Conservation (phyloP, 2,113 vertebrate genomes). For the Nesoenas mayeri region DNA sequence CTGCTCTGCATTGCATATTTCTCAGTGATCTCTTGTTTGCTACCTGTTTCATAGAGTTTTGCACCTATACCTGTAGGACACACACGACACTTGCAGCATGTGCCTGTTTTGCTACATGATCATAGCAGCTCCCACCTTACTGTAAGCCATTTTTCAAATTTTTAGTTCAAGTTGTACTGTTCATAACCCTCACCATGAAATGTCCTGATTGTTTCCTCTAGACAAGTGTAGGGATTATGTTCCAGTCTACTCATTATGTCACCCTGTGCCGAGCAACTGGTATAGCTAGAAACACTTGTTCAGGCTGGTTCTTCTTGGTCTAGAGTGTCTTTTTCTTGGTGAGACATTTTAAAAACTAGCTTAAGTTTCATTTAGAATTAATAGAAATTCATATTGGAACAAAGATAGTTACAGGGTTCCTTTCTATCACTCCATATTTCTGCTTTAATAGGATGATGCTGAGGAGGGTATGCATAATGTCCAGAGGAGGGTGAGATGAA, state of each 20-base stretch:
- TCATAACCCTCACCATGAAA: background rate
- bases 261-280: background rate
- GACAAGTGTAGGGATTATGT: accelerated
- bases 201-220: accelerated
- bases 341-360: background rate
- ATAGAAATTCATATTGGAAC: background rate
- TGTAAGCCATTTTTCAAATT: background rate
- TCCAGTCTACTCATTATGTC: background rate
- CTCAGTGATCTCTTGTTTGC: background rate
- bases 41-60: background rate
- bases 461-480: background rate
- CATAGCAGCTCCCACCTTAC: background rate
- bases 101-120: background rate
- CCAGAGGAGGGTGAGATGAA: background rate
- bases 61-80: background rate
- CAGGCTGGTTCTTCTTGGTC: background rate
- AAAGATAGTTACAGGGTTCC: background rate
- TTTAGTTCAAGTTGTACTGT: background rate
- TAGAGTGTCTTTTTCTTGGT: background rate
- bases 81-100: background rate
- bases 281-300: background rate
- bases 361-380: background rate
- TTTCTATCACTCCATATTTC: background rate
- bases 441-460: background rate
- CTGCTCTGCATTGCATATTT: background rate